Conservation (phyloP, 2,888 invertebrate genomes). For the Diplazon laetatorius region DNA sequence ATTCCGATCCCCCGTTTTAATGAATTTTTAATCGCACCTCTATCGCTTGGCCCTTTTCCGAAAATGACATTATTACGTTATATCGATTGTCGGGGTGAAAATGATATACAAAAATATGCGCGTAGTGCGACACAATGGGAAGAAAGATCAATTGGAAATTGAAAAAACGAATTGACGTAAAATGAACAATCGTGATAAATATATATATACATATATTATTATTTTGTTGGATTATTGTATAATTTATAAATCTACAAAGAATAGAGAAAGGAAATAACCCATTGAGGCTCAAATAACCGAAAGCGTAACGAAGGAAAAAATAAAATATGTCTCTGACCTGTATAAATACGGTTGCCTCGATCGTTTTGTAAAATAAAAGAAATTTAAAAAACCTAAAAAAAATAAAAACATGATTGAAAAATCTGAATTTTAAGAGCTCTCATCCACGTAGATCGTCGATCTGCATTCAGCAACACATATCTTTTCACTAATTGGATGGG, state of each 20-base stretch:
- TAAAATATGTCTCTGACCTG: too few relatives aligned
- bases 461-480: not conserved
- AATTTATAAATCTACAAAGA: not conserved
- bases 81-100: conserved; percentile 14
- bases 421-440: not conserved
- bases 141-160: not conserved
- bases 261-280: not conserved
- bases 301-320: too few relatives aligned
- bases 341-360: not conserved
- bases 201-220: too few relatives aligned
- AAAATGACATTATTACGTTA: conserved; percentile 15
- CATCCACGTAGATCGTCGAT: conserved; percentile 2
- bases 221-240: not conserved
- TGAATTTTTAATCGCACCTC: conserved; percentile 30
- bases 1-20: not conserved
- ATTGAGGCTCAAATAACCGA: not conserved
- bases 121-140: not conserved
- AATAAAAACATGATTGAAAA: not conserved
- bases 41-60: conserved; percentile 22
- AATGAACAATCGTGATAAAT: conserved; percentile 3
- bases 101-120: not conserved
- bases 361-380: not conserved
- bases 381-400: too few relatives aligned
- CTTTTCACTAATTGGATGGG: not conserved
- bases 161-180: not conserved